Base-by-base conservation (phyloP, 2,888 invertebrate genomes). In the Parnassius glacialis region DNA sequence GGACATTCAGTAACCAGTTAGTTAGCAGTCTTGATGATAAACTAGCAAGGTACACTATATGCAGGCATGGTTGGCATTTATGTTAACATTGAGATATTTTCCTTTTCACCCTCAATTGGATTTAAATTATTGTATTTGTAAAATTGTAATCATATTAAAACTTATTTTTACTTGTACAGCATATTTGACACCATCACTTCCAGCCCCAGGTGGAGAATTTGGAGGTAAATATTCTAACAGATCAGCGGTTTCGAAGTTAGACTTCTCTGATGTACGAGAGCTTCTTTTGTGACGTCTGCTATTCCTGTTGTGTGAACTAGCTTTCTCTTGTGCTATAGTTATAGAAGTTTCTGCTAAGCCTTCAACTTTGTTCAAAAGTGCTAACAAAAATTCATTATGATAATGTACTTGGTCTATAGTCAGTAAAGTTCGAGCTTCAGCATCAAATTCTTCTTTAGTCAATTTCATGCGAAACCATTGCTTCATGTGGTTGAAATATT, bases 351-450 rank as follows among this genome's bases (percentile, higher is more conserved):
- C 92, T 0, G 90, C 87, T 60, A 90, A 79, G 45, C 87, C 89
- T 71, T 92, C 91, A 0, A 96, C 96, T 91, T 96, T 96, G 73
- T 95, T 95, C 45, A 97, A 89, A 50, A 97, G 90, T 0, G 97
- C 96, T 16, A 96, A 81, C 9, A 97, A 85, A 76, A 97, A 97
- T 74, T 95, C 94, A 84, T 97, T 97, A 81, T 98, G 98, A 59
- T 95, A 93, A 77, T 95, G 95, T 42, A 97, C 93, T 84, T 96
- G 95, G 54, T 96, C 95, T 9, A 93, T 86, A 10, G 93, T 92
- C 66, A 98, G 85, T 13, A 97, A 85, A 78, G 94, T 94, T 48
- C 97, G 92, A 7, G 96, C 96, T 85, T 96, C 95, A 12, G 87
- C 81, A 74, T 97, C 97, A 79, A 98, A 97, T 73, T 97, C 96